phyloP scores from a whole-genome alignment of 1,140 invertebrate species.

The Lordiphosa collinella region DNA sequence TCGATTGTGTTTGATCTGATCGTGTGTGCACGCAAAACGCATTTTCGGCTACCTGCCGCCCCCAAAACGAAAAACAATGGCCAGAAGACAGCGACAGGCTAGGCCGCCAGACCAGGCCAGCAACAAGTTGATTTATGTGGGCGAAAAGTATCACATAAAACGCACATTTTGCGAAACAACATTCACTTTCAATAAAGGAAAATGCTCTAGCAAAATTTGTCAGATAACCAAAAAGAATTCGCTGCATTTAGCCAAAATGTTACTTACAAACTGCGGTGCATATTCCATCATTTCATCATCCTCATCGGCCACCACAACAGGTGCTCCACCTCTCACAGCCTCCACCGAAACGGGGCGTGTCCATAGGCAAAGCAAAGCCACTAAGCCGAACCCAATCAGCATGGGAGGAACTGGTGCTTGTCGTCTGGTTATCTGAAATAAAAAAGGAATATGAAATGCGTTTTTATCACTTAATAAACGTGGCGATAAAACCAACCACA shows the following conservation, averaged over 20 bases:
- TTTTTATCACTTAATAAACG: slow-evolving; percentile 74
- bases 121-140: slow-evolving; percentile 71
- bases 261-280: slow-evolving; percentile 71
- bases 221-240: slow-evolving; percentile 22
- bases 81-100: slow-evolving; percentile 16
- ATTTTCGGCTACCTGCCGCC: slow-evolving; percentile 58
- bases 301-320: slow-evolving; percentile 55
- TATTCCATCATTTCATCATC: slow-evolving; percentile 73
- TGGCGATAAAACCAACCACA: slow-evolving; percentile 63
- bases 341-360: slow-evolving; percentile 32
- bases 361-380: slow-evolving; percentile 39
- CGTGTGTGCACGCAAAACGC: slow-evolving; percentile 70
- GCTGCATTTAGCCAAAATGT: not conserved
- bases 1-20: slow-evolving; percentile 22
- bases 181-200: slow-evolving; percentile 70
- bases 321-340: slow-evolving; percentile 35
- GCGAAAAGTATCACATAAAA: slow-evolving; percentile 49
- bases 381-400: slow-evolving; percentile 9
- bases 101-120: slow-evolving; percentile 23
- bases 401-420: slow-evolving; percentile 13
- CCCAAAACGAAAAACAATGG: slow-evolving; percentile 46
- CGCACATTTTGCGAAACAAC: slow-evolving; percentile 42
- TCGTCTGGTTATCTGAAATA: slow-evolving; percentile 53
- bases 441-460: slow-evolving; percentile 65
- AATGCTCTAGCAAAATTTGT: slow-evolving; percentile 45